phyloP scores from a whole-genome alignment of 1,140 invertebrate genomes.

The Atta texana region DNA sequence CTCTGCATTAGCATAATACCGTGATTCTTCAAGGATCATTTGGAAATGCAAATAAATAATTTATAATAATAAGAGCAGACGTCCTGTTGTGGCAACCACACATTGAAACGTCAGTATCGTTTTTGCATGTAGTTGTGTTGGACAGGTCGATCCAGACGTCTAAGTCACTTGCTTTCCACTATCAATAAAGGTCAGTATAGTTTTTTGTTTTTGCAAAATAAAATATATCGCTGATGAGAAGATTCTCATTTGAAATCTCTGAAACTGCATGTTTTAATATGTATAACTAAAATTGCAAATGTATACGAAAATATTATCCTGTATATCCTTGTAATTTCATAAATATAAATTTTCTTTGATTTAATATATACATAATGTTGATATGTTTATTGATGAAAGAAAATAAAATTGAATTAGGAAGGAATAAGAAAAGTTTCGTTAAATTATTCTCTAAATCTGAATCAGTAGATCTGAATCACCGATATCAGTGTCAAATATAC shows the following conservation, averaged over 20 bases:
- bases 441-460: background rate
- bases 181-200: slow-evolving; percentile 54
- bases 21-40: slow-evolving; percentile 86
- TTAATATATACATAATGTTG: background rate
- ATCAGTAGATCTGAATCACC: too few species aligned
- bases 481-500: too few species aligned
- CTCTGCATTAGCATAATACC: slow-evolving; percentile 86
- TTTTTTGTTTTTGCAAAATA: slow-evolving; percentile 2
- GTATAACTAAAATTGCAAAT: slow-evolving; percentile 3
- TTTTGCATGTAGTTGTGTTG: slow-evolving; percentile 39
- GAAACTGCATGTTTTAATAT: background rate
- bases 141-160: slow-evolving; percentile 71
- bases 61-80: slow-evolving; percentile 85
- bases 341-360: slow-evolving; percentile 15
- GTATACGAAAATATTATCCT: background rate
- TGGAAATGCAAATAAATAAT: slow-evolving; percentile 87
- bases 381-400: background rate
- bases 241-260: background rate
- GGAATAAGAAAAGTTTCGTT: background rate
- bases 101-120: slow-evolving; percentile 70
- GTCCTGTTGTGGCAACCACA: slow-evolving; percentile 74
- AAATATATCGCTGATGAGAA: slow-evolving; percentile 21
- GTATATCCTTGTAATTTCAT: background rate
- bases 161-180: slow-evolving; percentile 64
- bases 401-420: background rate